Evolutionary conservation across 2,888 invertebrate species (phyloP).

Genomic region (Sarcophaga subvicina): DNA sequence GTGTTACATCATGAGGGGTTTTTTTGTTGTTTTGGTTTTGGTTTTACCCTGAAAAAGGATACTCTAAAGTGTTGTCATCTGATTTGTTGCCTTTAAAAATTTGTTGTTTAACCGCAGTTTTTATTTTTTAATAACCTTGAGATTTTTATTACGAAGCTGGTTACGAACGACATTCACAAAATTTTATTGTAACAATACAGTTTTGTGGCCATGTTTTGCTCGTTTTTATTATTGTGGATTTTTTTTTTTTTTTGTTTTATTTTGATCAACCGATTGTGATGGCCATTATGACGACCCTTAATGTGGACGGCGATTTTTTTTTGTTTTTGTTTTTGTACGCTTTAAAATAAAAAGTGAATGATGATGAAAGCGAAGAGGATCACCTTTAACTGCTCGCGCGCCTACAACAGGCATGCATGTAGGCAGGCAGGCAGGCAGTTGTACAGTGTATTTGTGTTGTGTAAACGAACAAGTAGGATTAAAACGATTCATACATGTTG

Average conservation of each 20-base stretch:
- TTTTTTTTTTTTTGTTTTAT: constrained; percentile 14
- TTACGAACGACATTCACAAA: constrained; percentile 49
- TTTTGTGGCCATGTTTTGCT: no score
- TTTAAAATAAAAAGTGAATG: no score
- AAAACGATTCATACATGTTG: no score
- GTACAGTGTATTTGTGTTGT: no score
- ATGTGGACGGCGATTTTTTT: constrained; percentile 4
- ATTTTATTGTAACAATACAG: no score
- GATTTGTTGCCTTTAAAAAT: constrained; percentile 44
- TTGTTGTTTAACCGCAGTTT: constrained; percentile 54
- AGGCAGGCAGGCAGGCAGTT: constrained; percentile 25
- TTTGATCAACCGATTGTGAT: constrained; percentile 42
- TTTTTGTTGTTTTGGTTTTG: constrained; percentile 29
- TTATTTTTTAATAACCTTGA: constrained; percentile 62
- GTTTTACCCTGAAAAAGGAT: constrained; percentile 61
- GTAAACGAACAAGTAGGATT: no score
- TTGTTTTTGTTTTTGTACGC: background rate
- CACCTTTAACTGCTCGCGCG: constrained; percentile 60
- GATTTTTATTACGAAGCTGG: constrained; percentile 4
- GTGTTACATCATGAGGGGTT: constrained; percentile 31
- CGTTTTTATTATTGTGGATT: no score
- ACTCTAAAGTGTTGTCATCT: constrained; percentile 65
- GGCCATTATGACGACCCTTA: constrained; percentile 62
- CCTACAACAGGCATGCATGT: constrained; percentile 58
- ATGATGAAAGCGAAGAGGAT: constrained; percentile 15